Conservation (phyloP, 2,888 invertebrate genomes). For the Tortricodes alternella region DNA sequence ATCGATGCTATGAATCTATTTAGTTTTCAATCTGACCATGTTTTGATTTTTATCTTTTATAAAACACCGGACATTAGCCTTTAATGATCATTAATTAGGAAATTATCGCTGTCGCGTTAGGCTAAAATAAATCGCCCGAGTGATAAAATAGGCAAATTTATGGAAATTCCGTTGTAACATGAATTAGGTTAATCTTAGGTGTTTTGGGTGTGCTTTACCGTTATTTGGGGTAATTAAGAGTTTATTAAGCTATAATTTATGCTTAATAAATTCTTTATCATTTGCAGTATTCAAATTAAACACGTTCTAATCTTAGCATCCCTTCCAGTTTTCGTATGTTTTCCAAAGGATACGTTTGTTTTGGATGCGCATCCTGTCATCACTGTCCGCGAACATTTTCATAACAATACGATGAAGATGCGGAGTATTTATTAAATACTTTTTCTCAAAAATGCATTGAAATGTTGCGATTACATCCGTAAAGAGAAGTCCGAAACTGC, state of each 20-base stretch:
- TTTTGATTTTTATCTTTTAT: not conserved
- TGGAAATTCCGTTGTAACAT: not conserved
- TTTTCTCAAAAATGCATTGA: too few species aligned
- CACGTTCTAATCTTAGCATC: too few species aligned
- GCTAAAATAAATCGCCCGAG: not conserved
- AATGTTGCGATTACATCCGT: too few species aligned
- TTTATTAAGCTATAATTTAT: not conserved
- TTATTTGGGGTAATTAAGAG: not conserved
- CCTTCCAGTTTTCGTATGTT: too few species aligned
- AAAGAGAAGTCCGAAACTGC: too few species aligned
- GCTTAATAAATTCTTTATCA: too few species aligned
- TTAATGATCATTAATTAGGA: not conserved
- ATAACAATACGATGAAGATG: too few species aligned
- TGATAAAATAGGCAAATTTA: not conserved
- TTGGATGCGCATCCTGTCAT: too few species aligned
- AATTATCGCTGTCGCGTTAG: not conserved
- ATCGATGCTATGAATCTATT: not conserved
- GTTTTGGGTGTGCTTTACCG: not conserved
- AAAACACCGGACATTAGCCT: not conserved
- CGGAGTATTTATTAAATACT: too few species aligned
- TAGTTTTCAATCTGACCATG: not conserved
- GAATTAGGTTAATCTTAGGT: not conserved
- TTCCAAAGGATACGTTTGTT: too few species aligned
- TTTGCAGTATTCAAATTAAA: too few species aligned
- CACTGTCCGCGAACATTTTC: too few species aligned